Conservation (phyloP, 1,140 invertebrate genomes). For the Drosophila funebris region DNA sequence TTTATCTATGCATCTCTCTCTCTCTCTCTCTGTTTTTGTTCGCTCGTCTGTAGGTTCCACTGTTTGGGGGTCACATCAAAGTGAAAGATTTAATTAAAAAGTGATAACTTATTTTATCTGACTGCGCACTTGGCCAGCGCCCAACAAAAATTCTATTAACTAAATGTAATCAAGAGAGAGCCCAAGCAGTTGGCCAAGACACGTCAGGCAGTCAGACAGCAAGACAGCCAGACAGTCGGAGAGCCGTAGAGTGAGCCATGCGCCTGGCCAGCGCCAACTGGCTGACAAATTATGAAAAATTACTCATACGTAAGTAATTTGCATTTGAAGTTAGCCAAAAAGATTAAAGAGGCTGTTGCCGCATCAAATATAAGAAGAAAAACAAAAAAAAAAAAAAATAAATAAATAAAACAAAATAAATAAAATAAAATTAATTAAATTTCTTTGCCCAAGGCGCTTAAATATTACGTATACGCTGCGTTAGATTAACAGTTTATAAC, state of each 20-base stretch:
- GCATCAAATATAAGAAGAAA: background rate
- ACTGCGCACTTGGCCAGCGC: slow-evolving; percentile 35
- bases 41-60: background rate
- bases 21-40: background rate
- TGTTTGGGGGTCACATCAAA: slow-evolving; percentile 54
- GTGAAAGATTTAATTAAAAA: slow-evolving; percentile 76
- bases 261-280: background rate
- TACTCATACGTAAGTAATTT: slow-evolving; percentile 76
- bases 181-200: slow-evolving; percentile 3
- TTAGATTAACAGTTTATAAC: background rate
- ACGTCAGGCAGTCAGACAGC: background rate
- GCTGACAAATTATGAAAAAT: slow-evolving; percentile 55
- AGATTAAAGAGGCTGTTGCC: slow-evolving; percentile 29
- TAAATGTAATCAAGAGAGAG: slow-evolving; percentile 67
- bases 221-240: background rate
- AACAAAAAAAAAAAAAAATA: background rate
- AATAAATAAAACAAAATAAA: background rate
- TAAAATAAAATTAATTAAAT: slow-evolving; percentile 25
- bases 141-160: slow-evolving; percentile 61
- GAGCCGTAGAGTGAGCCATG: background rate
- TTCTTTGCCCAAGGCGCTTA: slow-evolving; percentile 8
- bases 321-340: slow-evolving; percentile 37
- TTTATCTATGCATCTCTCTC: no score
- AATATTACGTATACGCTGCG: slow-evolving; percentile 11
- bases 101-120: slow-evolving; percentile 64